These are phyloP conservation scores for Chondrilla cf. caribensis DNA, from an alignment of 37 sponge, comb jelly and placozoan species.

Conservation along the genomic window DNA sequence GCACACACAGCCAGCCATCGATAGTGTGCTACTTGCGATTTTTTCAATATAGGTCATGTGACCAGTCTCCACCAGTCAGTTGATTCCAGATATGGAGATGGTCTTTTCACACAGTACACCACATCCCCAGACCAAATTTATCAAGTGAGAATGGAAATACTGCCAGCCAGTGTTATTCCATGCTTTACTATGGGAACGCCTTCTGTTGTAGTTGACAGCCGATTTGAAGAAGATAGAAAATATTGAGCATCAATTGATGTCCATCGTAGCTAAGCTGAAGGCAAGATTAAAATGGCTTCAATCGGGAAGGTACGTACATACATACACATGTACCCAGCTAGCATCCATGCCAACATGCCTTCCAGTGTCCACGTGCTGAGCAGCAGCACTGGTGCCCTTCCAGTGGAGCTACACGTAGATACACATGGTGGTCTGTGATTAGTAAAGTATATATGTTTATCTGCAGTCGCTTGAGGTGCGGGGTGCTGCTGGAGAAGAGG, in stretches of 20 bases:
- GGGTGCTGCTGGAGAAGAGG: constrained; percentile 44
- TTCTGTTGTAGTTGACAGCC: constrained; percentile 17
- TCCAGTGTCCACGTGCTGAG: no score
- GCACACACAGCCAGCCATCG: no score
- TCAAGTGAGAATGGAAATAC: constrained; percentile 40
- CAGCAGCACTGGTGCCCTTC: no score
- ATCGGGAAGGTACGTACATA: constrained; percentile 69
- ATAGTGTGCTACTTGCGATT: no score
- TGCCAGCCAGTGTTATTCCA: not conserved
- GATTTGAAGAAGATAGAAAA: constrained; percentile 13
- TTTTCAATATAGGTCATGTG: constrained; percentile 40
- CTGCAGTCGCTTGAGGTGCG: constrained; percentile 55
- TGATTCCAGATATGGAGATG: constrained; percentile 55
- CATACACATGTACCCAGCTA: not conserved
- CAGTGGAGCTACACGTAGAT: no score
- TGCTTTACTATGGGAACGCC: not conserved
- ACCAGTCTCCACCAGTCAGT: constrained; percentile 10
- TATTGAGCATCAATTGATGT: constrained; percentile 45
- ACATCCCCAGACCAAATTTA: constrained; percentile 45
- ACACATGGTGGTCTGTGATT: no score
- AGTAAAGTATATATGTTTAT: not conserved
- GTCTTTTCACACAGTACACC: constrained; percentile 44
- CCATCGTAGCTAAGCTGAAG: constrained; percentile 42
- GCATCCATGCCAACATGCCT: constrained; percentile 10
- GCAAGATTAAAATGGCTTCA: constrained; percentile 67